These are phyloP conservation scores for Hypomecis punctinalis DNA, from an alignment of 2,888 invertebrate genomes.

Conservation along the genomic window DNA sequence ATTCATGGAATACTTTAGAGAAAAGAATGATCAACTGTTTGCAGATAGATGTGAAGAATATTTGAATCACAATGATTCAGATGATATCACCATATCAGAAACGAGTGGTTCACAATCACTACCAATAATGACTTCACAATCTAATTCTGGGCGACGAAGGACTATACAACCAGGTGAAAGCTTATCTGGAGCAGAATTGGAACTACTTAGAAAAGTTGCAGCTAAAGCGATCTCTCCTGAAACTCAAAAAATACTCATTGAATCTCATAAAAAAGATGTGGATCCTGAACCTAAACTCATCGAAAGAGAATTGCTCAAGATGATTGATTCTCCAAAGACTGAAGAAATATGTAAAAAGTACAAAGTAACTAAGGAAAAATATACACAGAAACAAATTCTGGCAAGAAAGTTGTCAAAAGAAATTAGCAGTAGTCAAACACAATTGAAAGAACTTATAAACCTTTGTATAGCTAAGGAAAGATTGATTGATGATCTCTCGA, in stretches of 20 bases:
- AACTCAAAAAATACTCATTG: slow-evolving; percentile 82
- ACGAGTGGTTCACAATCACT: slow-evolving; percentile 80
- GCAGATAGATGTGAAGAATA: slow-evolving; percentile 86
- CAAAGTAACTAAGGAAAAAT: slow-evolving; percentile 82
- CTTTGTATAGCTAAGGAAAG: slow-evolving; percentile 88
- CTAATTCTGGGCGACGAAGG: slow-evolving; percentile 80
- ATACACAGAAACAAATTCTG: slow-evolving; percentile 78
- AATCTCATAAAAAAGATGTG: slow-evolving; percentile 83
- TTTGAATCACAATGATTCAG: slow-evolving; percentile 80
- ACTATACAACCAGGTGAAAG: slow-evolving; percentile 87
- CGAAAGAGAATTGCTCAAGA: slow-evolving; percentile 80
- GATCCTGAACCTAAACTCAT: slow-evolving; percentile 84
- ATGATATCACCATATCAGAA: slow-evolving; percentile 82
- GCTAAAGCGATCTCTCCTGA: slow-evolving; percentile 82
- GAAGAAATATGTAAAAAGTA: slow-evolving; percentile 81
- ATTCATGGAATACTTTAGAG: slow-evolving; percentile 89
- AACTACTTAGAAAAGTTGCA: slow-evolving; percentile 86
- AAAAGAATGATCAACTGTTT: slow-evolving; percentile 88
- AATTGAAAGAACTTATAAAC: slow-evolving; percentile 89
- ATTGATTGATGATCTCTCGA: slow-evolving; percentile 88
- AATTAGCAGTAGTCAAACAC: slow-evolving; percentile 87
- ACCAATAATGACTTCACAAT: slow-evolving; percentile 79
- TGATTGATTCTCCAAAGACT: slow-evolving; percentile 81
- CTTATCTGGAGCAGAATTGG: slow-evolving; percentile 85
- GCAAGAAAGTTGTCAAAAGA: slow-evolving; percentile 83